These are phyloP conservation scores for Aleiodes sp. DNA, from an alignment of 1,140 invertebrate genomes.

Conservation along the genomic window DNA sequence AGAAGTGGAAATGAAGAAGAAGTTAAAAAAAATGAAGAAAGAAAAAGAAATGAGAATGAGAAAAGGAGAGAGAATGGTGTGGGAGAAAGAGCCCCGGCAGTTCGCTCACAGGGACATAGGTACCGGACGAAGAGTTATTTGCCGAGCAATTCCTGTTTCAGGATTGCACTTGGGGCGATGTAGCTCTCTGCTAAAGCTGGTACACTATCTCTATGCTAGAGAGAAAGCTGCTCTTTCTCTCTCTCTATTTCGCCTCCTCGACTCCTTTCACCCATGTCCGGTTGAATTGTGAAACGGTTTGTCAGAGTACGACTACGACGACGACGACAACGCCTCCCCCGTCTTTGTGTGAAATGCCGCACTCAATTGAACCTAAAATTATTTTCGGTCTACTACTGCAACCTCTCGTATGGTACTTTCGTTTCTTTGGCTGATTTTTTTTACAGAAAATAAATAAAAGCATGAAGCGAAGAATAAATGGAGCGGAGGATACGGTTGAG, in stretches of 20 bases:
- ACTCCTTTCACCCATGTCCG: constrained; percentile 26
- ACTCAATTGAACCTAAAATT: constrained; percentile 13
- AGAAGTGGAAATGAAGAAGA: constrained; percentile 17
- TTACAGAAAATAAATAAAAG: too few species aligned
- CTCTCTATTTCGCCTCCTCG: neutral
- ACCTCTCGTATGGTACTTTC: neutral
- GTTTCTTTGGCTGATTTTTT: neutral
- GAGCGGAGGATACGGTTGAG: too few species aligned
- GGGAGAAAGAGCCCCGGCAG: constrained; percentile 28
- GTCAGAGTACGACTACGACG: constrained; percentile 21
- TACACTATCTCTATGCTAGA: constrained; percentile 23
- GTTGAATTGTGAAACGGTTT: constrained; percentile 47
- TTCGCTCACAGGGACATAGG: constrained; percentile 26
- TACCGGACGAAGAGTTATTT: constrained; percentile 46
- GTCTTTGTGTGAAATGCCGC: constrained; percentile 24
- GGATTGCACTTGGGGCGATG: constrained; percentile 45
- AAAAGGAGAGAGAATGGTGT: neutral
- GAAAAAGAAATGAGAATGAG: constrained; percentile 16
- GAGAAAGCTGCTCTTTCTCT: constrained; percentile 39
- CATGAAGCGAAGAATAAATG: neutral
- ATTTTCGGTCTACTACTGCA: neutral
- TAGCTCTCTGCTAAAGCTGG: constrained; percentile 8
- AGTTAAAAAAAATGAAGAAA: constrained; percentile 25
- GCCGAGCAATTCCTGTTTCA: constrained; percentile 46
- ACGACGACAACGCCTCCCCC: neutral